Evolutionary conservation across 2,113 vertebrate genomes (phyloP).

Genomic region (Xyrauchen texanus): DNA sequence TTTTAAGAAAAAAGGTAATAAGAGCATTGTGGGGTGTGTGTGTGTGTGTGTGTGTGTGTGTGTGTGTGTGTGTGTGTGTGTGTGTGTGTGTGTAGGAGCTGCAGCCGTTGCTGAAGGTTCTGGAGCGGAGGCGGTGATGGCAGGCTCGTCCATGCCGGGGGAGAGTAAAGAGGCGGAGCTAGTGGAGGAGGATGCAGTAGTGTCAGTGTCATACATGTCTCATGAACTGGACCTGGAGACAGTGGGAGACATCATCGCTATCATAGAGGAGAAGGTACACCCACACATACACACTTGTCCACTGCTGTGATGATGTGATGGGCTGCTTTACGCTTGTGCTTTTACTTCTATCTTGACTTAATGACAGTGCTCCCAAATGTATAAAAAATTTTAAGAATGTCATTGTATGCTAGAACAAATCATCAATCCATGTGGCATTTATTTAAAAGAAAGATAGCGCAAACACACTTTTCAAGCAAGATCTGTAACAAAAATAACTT

Average conservation of each 20-base stretch:
- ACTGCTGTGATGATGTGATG: too few relatives aligned
- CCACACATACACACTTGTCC: not conserved
- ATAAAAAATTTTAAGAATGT: too few relatives aligned
- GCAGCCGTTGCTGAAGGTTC: slow-evolving; percentile 38
- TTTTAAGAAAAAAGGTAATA: too few relatives aligned
- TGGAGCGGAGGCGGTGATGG: slow-evolving; percentile 60
- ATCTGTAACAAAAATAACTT: too few relatives aligned
- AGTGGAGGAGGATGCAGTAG: slow-evolving; percentile 88
- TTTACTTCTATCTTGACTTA: too few relatives aligned
- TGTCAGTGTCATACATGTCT: slow-evolving; percentile 92
- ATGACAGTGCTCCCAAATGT: too few relatives aligned
- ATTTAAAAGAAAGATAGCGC: too few relatives aligned
- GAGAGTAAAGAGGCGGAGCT: slow-evolving; percentile 85
- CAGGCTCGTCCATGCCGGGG: slow-evolving; percentile 43
- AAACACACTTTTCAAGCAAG: too few relatives aligned
- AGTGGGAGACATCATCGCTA: slow-evolving; percentile 95
- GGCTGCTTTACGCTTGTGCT: too few relatives aligned
- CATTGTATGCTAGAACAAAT: too few relatives aligned
- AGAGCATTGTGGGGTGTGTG: not conserved
- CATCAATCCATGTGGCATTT: too few relatives aligned
- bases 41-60: slow-evolving; percentile 24
- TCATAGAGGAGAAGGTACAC: slow-evolving; percentile 96
- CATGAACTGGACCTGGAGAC: slow-evolving; percentile 94
- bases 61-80: not conserved
- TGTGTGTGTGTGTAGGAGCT: slow-evolving; percentile 27